Evolutionary conservation across 2,113 vertebrate species (phyloP).

Genomic region (Aythya baeri): DNA sequence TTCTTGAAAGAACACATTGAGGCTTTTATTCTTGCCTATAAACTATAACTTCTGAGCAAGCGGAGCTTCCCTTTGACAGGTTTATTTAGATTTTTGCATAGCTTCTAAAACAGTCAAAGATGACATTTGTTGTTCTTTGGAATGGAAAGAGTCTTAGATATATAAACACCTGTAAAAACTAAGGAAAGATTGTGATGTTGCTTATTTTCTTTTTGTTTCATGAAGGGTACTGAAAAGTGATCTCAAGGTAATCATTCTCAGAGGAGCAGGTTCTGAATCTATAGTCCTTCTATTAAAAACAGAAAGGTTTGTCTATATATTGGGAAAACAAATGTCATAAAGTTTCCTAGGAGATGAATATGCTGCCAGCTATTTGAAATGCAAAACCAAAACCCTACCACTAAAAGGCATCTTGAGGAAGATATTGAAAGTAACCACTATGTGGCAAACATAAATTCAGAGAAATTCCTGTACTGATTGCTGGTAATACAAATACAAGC

Average conservation of each 20-base stretch:
- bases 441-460: not conserved
- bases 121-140: not conserved
- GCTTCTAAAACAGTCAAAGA: not conserved
- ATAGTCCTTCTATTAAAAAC: not conserved
- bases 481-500: not conserved
- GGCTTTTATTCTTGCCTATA: not conserved
- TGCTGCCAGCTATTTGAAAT: not conserved
- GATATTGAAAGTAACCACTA: not conserved
- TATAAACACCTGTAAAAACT: not conserved
- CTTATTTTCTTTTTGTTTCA: not conserved
- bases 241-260: not conserved
- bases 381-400: not conserved
- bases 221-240: not conserved
- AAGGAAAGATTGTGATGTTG: not conserved
- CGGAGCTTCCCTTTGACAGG: not conserved
- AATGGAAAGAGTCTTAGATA: not conserved
- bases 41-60: not conserved
- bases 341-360: not conserved
- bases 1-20: not conserved
- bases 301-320: fast-evolving
- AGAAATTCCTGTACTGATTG: not conserved
- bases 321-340: not conserved
- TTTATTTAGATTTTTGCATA: not conserved
- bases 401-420: not conserved
- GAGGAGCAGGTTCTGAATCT: not conserved